Base-by-base conservation (phyloP, 2,888 invertebrate genomes). In the Chrysolina oricalcia region DNA sequence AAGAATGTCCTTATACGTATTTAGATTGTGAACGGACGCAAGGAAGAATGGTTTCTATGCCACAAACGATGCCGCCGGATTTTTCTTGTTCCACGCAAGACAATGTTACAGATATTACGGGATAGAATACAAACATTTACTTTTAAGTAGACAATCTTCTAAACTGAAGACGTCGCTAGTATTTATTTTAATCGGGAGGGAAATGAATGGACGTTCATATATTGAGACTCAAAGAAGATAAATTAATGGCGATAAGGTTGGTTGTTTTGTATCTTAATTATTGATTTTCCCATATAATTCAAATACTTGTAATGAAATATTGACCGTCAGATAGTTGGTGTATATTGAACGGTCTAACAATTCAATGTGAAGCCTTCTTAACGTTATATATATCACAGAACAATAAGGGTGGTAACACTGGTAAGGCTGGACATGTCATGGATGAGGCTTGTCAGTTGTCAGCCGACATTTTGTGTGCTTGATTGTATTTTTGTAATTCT, bases 1-100 rank as follows among this genome's bases (percentile, higher is more conserved):
- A 87, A 86, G 87, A 87, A 87, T 87, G 87, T 87, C 87, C 87
- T 87, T 87, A 86, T 87, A 87, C 85, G 87, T 87, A 87, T 87
- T 87, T 87, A 86, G 87, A 87, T 87, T 87, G 86, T 86, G 86
- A 84, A 84, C 84, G 85, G 85, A 86, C 84, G 86, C 86, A 86
- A 81, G 87, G 86, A 87, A 87, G 87, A 87, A 87, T 88, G 85
- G 87, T 79, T 87, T 86, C 87, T 86, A 87, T 85, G 83, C 80
- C 79, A 86, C 87, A 87, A 88, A 88, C 87, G 86, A 85, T 79
- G 86, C 87, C 88, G 86, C 83, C 85, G 67, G 83, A 86, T 87
- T 87, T 88, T 88, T 87, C 85, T 85, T 86, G 86, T 85, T 87
- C 84, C 84, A 84, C 85, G 84, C 83, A 84, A 87, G 87, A 87